Evolutionary conservation across 2,113 vertebrate genomes (phyloP).

Genomic region (Balaeniceps rex): DNA sequence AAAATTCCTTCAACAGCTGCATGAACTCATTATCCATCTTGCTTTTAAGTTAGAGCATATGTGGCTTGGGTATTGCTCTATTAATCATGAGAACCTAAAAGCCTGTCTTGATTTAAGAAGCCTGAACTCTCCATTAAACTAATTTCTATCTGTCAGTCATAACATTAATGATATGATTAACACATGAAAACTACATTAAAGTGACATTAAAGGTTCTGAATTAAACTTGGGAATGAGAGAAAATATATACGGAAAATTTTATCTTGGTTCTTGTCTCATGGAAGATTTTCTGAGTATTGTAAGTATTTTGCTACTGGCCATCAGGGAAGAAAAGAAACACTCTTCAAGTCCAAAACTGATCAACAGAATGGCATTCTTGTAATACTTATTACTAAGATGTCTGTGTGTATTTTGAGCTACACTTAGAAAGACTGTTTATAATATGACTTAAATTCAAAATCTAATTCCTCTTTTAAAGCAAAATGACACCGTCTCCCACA

Average conservation of each 20-base stretch:
- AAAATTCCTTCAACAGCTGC: background rate
- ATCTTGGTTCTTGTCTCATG: background rate
- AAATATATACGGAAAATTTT: background rate
- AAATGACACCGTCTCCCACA: too few relatives aligned
- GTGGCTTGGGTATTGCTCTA: background rate
- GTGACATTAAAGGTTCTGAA: background rate
- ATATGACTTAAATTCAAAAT: background rate
- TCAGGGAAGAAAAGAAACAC: background rate
- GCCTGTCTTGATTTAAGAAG: conserved; percentile 51
- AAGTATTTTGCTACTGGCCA: background rate
- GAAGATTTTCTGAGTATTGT: background rate
- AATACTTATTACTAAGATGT: background rate
- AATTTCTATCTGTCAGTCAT: conserved; percentile 33
- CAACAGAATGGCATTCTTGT: background rate
- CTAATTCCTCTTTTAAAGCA: background rate
- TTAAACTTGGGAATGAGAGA: background rate
- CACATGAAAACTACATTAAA: background rate
- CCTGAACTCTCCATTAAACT: conserved; percentile 41
- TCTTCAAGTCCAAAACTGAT: background rate
- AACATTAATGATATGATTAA: conserved; percentile 41
- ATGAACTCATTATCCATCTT: conserved; percentile 27
- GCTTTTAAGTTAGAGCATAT: background rate
- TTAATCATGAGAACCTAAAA: conserved; percentile 54
- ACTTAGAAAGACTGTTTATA: background rate
- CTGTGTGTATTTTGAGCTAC: background rate